Evolutionary conservation across 2,113 vertebrate genomes (phyloP), one percentile per base, ranked within the genome.

Genomic region (zebrafish (Danio rerio)): DNA sequence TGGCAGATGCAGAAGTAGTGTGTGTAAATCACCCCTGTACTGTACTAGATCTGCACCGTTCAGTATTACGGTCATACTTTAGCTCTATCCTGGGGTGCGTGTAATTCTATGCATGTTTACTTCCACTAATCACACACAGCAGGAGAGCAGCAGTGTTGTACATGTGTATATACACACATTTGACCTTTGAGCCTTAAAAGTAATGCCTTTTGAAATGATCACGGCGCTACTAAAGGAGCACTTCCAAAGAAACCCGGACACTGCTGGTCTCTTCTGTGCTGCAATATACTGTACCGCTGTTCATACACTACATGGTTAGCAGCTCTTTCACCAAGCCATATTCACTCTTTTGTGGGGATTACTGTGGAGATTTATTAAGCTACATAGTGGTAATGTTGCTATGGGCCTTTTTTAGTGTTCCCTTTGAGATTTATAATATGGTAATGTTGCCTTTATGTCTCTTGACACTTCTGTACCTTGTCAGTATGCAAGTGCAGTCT

Each of bases 401-500:
- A 77, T 65, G 68, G 40, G 55, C 56, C 7, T 50, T 81, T 79
- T 68, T 68, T 70, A 61, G 42, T 74, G 80, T 87, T 85, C 80
- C 86, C 80, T 83, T 84, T 65, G 81, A 66, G 77, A 87, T 85
- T 83, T 83, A 81, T 73, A 79, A 73, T 79, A 82, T 62, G 69
- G 73, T 81, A 74, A 77, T 72, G 45, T 68, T 62, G 74, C 70
- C 62, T 71, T 75, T 47, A 66, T 83, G 15, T 50, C 72, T 80
- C 69, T 76, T 74, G 59, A 71, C 56, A 83, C 71, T 68, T 59
- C 77, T 59, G 56, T 75, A 85, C 61, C 61, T 83, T 87, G 52
- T 78, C 76, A 81, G 72, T 53, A 84, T 80, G 79, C 58, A 89
- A 96, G 95, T 96, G 94, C 95, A 95, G 94, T 96, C 95, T 88